Evolutionary conservation across 1,140 invertebrate genomes (phyloP).

Genomic region (Drosophila oshimai): DNA sequence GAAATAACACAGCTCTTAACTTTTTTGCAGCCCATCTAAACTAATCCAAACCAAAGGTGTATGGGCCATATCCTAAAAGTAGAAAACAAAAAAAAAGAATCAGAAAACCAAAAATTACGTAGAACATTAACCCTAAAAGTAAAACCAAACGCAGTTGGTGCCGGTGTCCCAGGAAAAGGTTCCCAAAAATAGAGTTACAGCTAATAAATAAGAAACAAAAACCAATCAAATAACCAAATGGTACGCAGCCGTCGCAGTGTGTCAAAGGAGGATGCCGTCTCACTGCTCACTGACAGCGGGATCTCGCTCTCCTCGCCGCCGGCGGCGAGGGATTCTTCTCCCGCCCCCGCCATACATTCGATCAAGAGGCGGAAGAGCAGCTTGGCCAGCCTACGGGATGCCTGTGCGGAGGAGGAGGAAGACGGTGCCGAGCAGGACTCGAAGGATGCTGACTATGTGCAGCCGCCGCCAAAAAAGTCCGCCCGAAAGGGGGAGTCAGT

Average conservation of each 20-base stretch:
- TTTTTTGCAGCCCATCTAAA: constrained; percentile 65
- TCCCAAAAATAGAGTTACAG: constrained; percentile 9
- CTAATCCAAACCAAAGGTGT: constrained; percentile 62
- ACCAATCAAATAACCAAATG: constrained; percentile 44
- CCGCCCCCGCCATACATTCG: not conserved
- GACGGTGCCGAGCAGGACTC: constrained; percentile 39
- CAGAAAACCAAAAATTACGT: constrained; percentile 20
- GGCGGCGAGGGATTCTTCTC: constrained; percentile 47
- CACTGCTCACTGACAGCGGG: constrained; percentile 68
- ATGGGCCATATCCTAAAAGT: constrained; percentile 46
- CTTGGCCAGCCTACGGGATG: constrained; percentile 46
- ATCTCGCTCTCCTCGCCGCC: constrained; percentile 78
- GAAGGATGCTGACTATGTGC: constrained; percentile 49
- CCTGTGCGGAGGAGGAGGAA: constrained; percentile 30
- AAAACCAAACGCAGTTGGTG: constrained; percentile 53
- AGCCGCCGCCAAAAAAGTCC: constrained; percentile 51
- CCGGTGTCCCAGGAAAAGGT: constrained; percentile 45
- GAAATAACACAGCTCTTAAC: constrained; percentile 48
- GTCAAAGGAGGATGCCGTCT: constrained; percentile 74
- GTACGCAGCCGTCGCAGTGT: constrained; percentile 75
- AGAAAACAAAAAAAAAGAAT: constrained; percentile 23
- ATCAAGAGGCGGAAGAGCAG: constrained; percentile 63
- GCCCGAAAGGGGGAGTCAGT: constrained; percentile 40
- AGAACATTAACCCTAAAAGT: constrained; percentile 45
- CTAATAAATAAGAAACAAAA: constrained; percentile 16